A percentile compares a stretch with the other conserved stretches of the same genome.
These are phyloP conservation scores for Drepanosiphum platanoidis DNA, from an alignment of 2,888 invertebrate genomes.

Conservation along the genomic window DNA sequence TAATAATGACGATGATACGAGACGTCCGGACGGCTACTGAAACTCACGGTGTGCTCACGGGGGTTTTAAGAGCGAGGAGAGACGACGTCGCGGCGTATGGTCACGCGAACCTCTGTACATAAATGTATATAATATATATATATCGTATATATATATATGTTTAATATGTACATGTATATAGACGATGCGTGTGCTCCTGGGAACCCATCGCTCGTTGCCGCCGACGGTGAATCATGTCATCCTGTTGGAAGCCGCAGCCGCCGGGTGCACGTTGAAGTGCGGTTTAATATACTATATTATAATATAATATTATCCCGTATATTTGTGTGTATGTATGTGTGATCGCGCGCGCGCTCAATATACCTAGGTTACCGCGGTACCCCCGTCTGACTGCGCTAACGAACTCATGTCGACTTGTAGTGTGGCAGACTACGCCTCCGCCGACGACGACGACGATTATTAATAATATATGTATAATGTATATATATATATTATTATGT, in stretches of 20 bases:
- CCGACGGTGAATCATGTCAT: constrained; percentile 32
- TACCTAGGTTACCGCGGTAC: background rate
- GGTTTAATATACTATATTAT: background rate
- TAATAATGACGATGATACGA: background rate
- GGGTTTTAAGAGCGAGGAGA: constrained; percentile 2
- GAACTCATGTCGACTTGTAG: constrained; percentile 10
- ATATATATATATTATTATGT: background rate
- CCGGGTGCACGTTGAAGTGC: constrained; percentile 25
- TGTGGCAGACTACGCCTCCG: background rate
- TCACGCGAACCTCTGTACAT: constrained; percentile 32
- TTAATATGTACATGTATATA: background rate
- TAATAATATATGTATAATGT: background rate
- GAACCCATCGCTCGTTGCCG: constrained; percentile 15
- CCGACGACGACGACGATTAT: background rate
- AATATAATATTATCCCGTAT: background rate
- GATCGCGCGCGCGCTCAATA: background rate
- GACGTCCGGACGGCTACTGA: background rate
- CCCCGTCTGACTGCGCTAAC: constrained; percentile 2
- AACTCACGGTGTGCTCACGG: constrained; percentile 13
- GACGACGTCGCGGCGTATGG: background rate
- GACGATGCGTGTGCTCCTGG: constrained; percentile 22
- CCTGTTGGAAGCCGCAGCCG: constrained; percentile 14
- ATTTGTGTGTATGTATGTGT: background rate
- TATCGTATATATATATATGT: background rate
- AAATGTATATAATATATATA: background rate